Conservation (phyloP, 2,113 vertebrate genomes). For the Helogale parvula region DNA sequence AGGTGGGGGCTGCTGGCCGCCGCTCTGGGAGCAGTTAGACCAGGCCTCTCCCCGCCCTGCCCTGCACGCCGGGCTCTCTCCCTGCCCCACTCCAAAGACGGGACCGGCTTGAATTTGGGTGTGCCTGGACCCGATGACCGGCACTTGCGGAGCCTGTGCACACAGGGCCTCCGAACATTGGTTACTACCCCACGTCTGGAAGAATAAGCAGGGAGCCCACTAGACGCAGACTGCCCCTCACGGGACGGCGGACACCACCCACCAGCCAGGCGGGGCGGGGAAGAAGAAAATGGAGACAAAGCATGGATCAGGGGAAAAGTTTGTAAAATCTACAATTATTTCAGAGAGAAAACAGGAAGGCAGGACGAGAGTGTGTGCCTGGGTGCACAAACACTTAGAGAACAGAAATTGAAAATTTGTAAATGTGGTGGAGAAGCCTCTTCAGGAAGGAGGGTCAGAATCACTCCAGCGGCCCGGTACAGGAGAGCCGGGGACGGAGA, state of each 20-base stretch:
- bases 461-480: fast-evolving
- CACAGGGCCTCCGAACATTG: neutral
- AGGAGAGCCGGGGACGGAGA: neutral
- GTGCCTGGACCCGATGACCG: fast-evolving
- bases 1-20: neutral
- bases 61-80: neutral
- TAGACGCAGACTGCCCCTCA: neutral
- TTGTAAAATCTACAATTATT: neutral
- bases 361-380: neutral
- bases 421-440: neutral
- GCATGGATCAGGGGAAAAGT: neutral
- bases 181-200: neutral
- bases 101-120: neutral
- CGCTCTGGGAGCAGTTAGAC: neutral
- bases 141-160: fast-evolving
- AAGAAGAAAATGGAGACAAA: neutral
- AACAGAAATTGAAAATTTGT: neutral
- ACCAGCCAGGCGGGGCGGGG: neutral
- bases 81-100: fast-evolving
- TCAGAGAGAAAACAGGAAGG: neutral
- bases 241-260: neutral
- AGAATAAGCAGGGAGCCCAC: neutral
- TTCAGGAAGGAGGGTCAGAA: neutral
- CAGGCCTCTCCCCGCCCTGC: neutral
- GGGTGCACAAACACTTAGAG: neutral